These are phyloP conservation scores for Lithodes maja DNA, from an alignment of 2,888 invertebrate genomes.

Conservation along the genomic window DNA sequence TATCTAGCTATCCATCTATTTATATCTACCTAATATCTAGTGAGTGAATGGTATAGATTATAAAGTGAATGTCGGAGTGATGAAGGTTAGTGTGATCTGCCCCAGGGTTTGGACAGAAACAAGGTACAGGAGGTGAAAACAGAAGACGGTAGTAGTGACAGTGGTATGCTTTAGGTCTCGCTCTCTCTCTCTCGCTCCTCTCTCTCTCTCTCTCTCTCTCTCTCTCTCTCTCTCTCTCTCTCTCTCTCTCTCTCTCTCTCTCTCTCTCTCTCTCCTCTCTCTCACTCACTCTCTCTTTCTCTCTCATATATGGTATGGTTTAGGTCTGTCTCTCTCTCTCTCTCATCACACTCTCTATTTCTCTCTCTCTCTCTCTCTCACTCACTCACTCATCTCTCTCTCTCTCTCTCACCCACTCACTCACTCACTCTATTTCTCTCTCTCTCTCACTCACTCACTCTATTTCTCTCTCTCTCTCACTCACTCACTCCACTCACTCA, in stretches of 20 bases:
- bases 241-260: neutral
- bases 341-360: neutral
- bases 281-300: neutral
- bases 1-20: too few relatives aligned
- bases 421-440: neutral
- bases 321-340: neutral
- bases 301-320: neutral
- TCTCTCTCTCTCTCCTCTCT: neutral
- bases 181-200: neutral
- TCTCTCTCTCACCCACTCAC: neutral
- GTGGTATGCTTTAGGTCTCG: too few relatives aligned
- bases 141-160: too few relatives aligned
- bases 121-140: too few relatives aligned
- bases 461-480: neutral
- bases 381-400: neutral
- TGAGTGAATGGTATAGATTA: too few relatives aligned
- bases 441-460: neutral
- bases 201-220: neutral
- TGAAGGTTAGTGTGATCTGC: too few relatives aligned
- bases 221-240: neutral
- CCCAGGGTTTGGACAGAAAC: too few relatives aligned
- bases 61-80: too few relatives aligned
- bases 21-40: too few relatives aligned
- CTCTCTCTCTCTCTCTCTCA: neutral
- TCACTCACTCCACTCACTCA: too few relatives aligned